Percentiles rank a stretch among this genome's conserved stretches.
phyloP scores from a whole-genome alignment of 2,888 invertebrate species.

The Scelioninae gen. 2 region DNA sequence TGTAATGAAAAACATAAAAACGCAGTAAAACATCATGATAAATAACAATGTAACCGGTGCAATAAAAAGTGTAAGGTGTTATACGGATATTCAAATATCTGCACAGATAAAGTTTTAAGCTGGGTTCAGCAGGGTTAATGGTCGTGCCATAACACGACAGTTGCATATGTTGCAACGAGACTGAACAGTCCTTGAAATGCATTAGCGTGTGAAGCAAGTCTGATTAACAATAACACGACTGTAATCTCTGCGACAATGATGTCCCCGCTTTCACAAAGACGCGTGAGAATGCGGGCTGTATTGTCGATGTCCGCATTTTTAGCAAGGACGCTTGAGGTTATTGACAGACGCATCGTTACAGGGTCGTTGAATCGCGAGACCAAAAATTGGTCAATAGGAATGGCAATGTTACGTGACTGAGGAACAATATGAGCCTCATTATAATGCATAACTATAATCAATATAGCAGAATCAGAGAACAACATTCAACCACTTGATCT shows the following conservation, averaged over 20 bases:
- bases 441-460: too few relatives aligned
- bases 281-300: conserved; percentile 66
- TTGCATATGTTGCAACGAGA: conserved; percentile 33
- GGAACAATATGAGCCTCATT: too few relatives aligned
- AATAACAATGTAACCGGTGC: too few relatives aligned
- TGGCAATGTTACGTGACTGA: too few relatives aligned
- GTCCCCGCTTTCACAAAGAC: conserved; percentile 36
- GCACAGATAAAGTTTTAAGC: conserved; percentile 20
- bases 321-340: conserved; percentile 64
- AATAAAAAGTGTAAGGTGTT: conserved; percentile 3
- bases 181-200: conserved; percentile 42
- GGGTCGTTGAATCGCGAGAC: conserved; percentile 13
- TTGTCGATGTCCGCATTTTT: conserved; percentile 63
- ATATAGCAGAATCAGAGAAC: too few relatives aligned
- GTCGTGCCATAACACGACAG: conserved; percentile 32
- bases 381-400: too few relatives aligned
- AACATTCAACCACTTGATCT: too few relatives aligned
- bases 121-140: conserved; percentile 37
- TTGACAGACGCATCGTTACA: conserved; percentile 56
- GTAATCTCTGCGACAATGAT: conserved; percentile 34
- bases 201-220: conserved; percentile 33
- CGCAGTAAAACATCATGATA: too few relatives aligned
- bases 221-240: conserved; percentile 45
- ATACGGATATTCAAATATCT: not conserved
- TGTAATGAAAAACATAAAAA: not conserved